Evolutionary conservation across 1,140 invertebrate species (phyloP).

Genomic region (Drosophila parvula): DNA sequence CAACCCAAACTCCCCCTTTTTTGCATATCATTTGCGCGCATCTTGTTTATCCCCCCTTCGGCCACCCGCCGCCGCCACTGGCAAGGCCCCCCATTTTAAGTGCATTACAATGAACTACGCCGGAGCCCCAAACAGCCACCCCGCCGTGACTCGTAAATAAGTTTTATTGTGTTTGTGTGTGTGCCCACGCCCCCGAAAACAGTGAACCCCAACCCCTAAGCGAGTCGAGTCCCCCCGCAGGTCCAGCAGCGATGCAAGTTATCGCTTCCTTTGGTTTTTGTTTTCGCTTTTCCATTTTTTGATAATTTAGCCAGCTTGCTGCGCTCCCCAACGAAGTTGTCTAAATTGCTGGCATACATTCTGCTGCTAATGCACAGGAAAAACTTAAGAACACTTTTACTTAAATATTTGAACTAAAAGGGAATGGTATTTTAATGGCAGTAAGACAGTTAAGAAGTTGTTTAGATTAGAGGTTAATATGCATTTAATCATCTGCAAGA

Average conservation of each 20-base stretch:
- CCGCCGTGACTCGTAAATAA: conserved; percentile 82
- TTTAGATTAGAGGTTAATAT: background rate
- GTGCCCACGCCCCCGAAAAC: conserved; percentile 62
- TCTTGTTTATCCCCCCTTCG: conserved; percentile 43
- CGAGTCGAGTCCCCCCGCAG: background rate
- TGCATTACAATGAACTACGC: conserved; percentile 80
- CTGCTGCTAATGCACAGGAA: conserved; percentile 6
- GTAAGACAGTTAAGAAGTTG: too few relatives aligned
- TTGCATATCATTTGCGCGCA: conserved; percentile 81
- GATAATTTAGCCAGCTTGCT: conserved; percentile 75
- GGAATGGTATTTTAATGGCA: background rate
- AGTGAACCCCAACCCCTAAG: background rate
- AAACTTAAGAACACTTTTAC: background rate
- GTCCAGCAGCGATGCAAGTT: conserved; percentile 66
- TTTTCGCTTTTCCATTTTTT: conserved; percentile 53
- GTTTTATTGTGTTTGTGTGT: conserved; percentile 78
- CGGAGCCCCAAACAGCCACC: conserved; percentile 46
- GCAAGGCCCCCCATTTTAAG: conserved; percentile 53
- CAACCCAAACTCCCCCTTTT: conserved; percentile 15
- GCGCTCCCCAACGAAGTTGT: conserved; percentile 74
- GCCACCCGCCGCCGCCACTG: background rate
- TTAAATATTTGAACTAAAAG: too few relatives aligned
- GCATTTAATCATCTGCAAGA: background rate
- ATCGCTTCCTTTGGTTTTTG: conserved; percentile 75
- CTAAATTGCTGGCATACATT: conserved; percentile 79